Conservation (phyloP, 2,888 invertebrate species). For the Idaea dimidiata region DNA sequence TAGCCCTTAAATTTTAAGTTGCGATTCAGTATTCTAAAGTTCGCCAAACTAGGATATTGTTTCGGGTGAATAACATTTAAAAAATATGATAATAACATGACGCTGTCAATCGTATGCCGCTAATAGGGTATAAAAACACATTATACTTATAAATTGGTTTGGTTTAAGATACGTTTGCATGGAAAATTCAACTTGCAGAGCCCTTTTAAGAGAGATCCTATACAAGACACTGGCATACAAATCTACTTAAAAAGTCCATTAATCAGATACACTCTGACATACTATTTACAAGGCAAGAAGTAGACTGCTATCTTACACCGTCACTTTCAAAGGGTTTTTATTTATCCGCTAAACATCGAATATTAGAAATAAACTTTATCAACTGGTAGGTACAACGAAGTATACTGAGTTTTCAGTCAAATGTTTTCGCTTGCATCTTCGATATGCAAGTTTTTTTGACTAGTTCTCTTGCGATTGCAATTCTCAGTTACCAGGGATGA, state of each 20-base stretch:
- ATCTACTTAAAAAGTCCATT: conserved; percentile 33
- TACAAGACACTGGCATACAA: conserved; percentile 52
- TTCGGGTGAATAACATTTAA: too few relatives aligned
- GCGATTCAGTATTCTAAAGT: too few relatives aligned
- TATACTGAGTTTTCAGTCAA: background rate
- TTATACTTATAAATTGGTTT: too few relatives aligned
- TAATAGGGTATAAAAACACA: too few relatives aligned
- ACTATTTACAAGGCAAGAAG: conserved; percentile 21
- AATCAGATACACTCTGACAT: conserved; percentile 19
- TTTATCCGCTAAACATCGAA: background rate
- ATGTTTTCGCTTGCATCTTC: background rate
- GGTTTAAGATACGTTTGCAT: too few relatives aligned
- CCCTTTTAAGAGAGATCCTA: conserved; percentile 67
- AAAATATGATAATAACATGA: too few relatives aligned
- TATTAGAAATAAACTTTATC: background rate
- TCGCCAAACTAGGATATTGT: too few relatives aligned
- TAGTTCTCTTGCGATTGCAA: background rate
- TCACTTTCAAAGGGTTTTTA: background rate
- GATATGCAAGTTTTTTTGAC: background rate
- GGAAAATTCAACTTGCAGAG: too few relatives aligned
- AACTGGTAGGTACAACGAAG: background rate
- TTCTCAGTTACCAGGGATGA: conserved; percentile 62
- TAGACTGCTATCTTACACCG: background rate
- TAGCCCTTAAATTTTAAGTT: too few relatives aligned
- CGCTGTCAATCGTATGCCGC: too few relatives aligned